phyloP scores from a whole-genome alignment of 2,113 vertebrate genomes.

The Thalassarche chlororhynchos region DNA sequence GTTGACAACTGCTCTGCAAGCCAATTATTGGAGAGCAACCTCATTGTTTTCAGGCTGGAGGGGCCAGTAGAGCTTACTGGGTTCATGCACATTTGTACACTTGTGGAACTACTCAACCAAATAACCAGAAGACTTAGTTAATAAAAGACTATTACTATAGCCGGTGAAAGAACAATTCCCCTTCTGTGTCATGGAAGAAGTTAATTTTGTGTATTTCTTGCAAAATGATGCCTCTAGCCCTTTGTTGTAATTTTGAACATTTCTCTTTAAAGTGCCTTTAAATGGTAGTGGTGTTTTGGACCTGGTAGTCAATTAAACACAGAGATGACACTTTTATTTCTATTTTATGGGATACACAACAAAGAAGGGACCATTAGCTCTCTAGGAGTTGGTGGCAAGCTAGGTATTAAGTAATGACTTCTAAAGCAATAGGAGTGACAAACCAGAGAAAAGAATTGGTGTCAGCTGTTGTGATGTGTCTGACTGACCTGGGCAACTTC shows the following conservation, averaged over 20 bases:
- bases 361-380: not conserved
- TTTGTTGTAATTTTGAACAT: not conserved
- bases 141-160: not conserved
- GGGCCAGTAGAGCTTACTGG: not conserved
- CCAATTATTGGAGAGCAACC: not conserved
- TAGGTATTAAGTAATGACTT: not conserved
- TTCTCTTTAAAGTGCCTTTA: not conserved
- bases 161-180: not conserved
- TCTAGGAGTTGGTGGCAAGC: not conserved
- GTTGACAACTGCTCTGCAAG: not conserved
- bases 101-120: not conserved
- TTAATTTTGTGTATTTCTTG: not conserved
- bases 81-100: not conserved
- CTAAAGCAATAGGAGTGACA: conserved; percentile 3
- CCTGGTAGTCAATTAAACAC: not conserved
- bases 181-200: not conserved
- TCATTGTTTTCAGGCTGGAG: conserved; percentile 2
- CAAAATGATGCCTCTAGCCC: not conserved
- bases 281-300: not conserved
- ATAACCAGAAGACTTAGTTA: not conserved
- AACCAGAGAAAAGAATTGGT: not conserved
- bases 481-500: not conserved
- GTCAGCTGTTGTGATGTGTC: not conserved
- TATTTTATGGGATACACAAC: not conserved
- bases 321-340: not conserved